Percentiles rank a stretch among this genome's conserved stretches.
Evolutionary conservation across 92 coral and sea anemone species (phyloP).

Genomic region (Epizoanthus scotinus): DNA sequence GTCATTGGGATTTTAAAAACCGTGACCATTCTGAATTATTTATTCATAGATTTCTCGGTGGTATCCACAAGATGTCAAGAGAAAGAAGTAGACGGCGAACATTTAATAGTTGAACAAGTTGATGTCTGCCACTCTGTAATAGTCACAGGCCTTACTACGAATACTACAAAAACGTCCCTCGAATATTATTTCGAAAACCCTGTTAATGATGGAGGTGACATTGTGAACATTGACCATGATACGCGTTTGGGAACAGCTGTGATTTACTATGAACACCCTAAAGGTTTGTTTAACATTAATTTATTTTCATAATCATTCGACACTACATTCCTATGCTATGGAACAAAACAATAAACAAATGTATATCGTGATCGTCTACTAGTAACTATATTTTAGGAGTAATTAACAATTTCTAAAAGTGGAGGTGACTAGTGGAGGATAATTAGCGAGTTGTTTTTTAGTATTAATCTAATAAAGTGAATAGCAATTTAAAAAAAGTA

Average conservation of each 20-base stretch:
- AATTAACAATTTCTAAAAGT: too few species aligned
- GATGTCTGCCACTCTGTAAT: slow-evolving; percentile 43
- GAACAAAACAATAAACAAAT: too few species aligned
- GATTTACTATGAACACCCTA: slow-evolving; percentile 32
- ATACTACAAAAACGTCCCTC: slow-evolving; percentile 32
- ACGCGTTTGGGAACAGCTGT: slow-evolving; percentile 28
- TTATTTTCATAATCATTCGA: not conserved
- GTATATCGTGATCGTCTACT: too few species aligned
- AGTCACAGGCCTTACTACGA: slow-evolving; percentile 31
- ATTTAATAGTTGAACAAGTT: slow-evolving; percentile 13
- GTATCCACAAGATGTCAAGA: not conserved
- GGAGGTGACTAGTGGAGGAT: too few species aligned
- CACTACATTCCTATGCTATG: not conserved
- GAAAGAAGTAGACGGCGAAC: slow-evolving; percentile 26
- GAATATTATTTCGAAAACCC: slow-evolving; percentile 35
- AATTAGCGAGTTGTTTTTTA: too few species aligned
- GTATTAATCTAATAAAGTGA: too few species aligned
- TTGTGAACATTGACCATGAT: slow-evolving; percentile 29
- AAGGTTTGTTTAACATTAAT: slow-evolving; percentile 1
- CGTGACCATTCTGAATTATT: too few species aligned
- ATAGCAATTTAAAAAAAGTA: too few species aligned
- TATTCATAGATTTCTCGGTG: slow-evolving; percentile 34
- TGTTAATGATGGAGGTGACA: slow-evolving; percentile 45
- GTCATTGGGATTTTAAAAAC: too few species aligned
- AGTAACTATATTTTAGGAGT: too few species aligned